Evolutionary conservation across 1,140 invertebrate genomes (phyloP), one percentile per base, ranked within the genome.

Genomic region (Lepidurus apus): DNA sequence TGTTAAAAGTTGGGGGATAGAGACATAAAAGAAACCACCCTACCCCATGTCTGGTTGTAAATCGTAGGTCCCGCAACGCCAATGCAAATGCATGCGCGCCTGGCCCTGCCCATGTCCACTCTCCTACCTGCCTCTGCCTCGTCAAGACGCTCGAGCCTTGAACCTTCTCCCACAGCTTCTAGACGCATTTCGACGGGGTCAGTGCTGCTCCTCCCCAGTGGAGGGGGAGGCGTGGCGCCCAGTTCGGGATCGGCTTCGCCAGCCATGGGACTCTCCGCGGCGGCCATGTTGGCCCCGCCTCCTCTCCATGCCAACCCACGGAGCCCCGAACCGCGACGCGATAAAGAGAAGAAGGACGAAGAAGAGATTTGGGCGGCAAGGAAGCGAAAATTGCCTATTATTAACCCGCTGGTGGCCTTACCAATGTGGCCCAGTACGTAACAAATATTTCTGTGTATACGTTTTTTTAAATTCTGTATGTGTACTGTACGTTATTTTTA

Each of bases 401-500:
- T 96, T 79, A 96, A 96, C 87, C 94, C 95, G 0, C 83, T 96
- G 26, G 93, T 95, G 7, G 89, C 90, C 77, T 85, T 95, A 75
- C 94, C 94, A 11, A 91, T 92, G 81, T 96, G 94, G 94, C 94
- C 94, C 80, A 91, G 91, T 93, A 88, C 88, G 91, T 88, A 65
- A 26, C 45, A 78, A 4, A 43, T 9, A 43, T 77, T 75, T 79
- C 42, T 43, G n/a, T 43, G n/a, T 78, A 47, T 42, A 79, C 43
- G 43, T 45, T 42, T 78, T 75, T 79, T 43, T 74, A 4, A 74
- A 78, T 78, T 44, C 7, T 77, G 1, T 42, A 21, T 74, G 43
- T 78, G 34, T 78, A 77, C 75, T 78, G 34, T 78, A 77, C 75
- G 1, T 78, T 73, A 73, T 24, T 76, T 44, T 77, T 42, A 2